Evolutionary conservation across 53 echinoderm and acorn worm species (phyloP).

Genomic region (Apostichopus leukothele): DNA sequence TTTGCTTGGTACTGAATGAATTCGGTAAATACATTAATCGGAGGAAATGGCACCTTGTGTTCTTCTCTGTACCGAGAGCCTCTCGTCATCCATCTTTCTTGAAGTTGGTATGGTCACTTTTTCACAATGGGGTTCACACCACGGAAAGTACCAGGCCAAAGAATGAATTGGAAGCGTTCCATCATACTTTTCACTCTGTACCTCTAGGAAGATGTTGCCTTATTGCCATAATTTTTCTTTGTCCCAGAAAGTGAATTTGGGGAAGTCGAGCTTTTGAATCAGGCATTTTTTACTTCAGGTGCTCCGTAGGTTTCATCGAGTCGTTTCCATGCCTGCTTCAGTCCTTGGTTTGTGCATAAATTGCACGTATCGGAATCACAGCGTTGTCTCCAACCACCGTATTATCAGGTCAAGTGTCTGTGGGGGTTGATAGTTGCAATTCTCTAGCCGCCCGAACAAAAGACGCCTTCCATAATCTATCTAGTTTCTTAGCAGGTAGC

Average conservation of each 20-base stretch:
- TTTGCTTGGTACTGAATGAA: constrained; percentile 48
- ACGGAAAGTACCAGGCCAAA: constrained; percentile 48
- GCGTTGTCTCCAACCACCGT: constrained; percentile 41
- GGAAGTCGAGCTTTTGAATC: constrained; percentile 16
- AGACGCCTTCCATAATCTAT: constrained; percentile 45
- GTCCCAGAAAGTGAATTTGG: constrained; percentile 41
- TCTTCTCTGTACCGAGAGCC: constrained; percentile 54
- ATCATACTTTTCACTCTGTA: constrained; percentile 33
- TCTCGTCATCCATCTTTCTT: constrained; percentile 36
- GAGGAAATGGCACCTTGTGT: constrained; percentile 46
- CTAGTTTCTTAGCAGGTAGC: constrained; percentile 17
- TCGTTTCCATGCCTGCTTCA: constrained; percentile 38
- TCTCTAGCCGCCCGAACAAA: constrained; percentile 33
- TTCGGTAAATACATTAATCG: constrained; percentile 49
- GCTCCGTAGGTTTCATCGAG: constrained; percentile 41
- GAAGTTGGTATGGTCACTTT: constrained; percentile 39
- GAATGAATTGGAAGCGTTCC: constrained; percentile 48
- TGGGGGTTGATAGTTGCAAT: constrained; percentile 8
- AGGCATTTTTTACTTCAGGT: constrained; percentile 41
- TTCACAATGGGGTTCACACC: constrained; percentile 51
- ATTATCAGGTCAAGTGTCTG: constrained; percentile 53
- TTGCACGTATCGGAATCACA: constrained; percentile 8
- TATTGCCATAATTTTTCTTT: constrained; percentile 46
- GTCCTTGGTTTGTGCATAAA: background rate
- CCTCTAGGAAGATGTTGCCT: constrained; percentile 40